Base-by-base conservation (phyloP, 2,797 vertebrate species). In the Antennarius maculatus region DNA sequence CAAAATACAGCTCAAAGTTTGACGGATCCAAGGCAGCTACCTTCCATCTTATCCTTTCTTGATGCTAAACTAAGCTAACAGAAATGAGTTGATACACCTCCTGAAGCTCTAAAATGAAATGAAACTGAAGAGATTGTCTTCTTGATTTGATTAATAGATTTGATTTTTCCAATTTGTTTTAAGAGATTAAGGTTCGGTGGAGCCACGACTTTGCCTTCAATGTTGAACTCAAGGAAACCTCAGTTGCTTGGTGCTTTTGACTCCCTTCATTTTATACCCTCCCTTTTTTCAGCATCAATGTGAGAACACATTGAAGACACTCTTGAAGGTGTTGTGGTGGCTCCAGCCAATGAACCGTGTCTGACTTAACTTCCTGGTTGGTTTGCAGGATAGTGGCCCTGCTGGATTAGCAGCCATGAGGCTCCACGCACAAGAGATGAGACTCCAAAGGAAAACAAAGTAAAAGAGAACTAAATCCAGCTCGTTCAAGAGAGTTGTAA, bases 301-400 rank as follows among this genome's bases (percentile, higher is more conserved):
- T 67, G 62, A 60, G 68, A 55, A 41, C 70, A 52, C 66, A 67
- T 62, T 82, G 53, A 65, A 63, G 74, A 61, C 56, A 45, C 56
- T 17, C 10, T 68, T 68, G 55, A 69, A 77, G 66, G 73, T 74
- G 59, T 34, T 56, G 64, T 29, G 42, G 23, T 31, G 18, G 37
- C 69, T 54, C 65, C 49, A 63, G 79, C 77, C 77, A 82, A 67
- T 39, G 43, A 82, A 79, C 73, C 73, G 2, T 82, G 62, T 71
- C 84, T 65, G 73, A 74, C 71, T 77, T 74, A 76, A 86, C 82
- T 82, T 85, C 81, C 86, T 72, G 73, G 72, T 76, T 79, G 79
- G 69, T 65, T 74, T 64, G 60, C 66, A 76, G 74, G 55, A 76
- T 69, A 79, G 76, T 51, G 74, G 74, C 64, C 54, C 53, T 1